phyloP scores from a whole-genome alignment of 2,888 invertebrate genomes.

The Xylophagus ater region DNA sequence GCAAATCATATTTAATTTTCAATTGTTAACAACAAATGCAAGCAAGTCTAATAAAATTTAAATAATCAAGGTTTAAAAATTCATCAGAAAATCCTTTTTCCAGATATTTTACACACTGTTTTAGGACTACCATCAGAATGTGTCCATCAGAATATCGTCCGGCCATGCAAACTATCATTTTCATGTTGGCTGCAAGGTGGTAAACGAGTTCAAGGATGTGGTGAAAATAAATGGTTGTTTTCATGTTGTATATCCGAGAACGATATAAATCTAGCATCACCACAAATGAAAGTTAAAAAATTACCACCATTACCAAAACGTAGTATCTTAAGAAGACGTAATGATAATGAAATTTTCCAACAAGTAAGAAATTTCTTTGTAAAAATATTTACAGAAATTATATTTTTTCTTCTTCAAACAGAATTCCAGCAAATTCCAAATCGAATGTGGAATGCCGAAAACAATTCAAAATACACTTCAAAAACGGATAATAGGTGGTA shows the following conservation, averaged over 20 bases:
- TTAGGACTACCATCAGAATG: conserved; percentile 37
- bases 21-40: background rate
- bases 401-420: background rate
- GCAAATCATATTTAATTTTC: conserved; percentile 6
- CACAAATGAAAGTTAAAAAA: conserved; percentile 2
- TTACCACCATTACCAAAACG: conserved; percentile 27
- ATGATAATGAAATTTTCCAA: conserved; percentile 30
- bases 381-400: background rate
- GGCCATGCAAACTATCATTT: conserved; percentile 57
- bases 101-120: conserved; percentile 34
- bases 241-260: conserved; percentile 52
- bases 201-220: conserved; percentile 52
- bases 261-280: conserved; percentile 15
- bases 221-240: conserved; percentile 56
- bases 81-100: background rate
- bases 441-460: conserved; percentile 59
- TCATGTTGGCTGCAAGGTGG: conserved; percentile 69
- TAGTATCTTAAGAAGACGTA: conserved; percentile 32
- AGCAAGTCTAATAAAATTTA: background rate
- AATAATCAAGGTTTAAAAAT: background rate
- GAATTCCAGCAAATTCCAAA: conserved; percentile 29
- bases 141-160: conserved; percentile 44
- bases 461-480: conserved; percentile 44
- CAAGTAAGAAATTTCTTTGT: conserved; percentile 18
- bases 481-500: conserved; percentile 71